Percentiles rank a stretch among this genome's conserved stretches.
Conservation (phyloP, 2,888 invertebrate species). For the Cetonia aurata region DNA sequence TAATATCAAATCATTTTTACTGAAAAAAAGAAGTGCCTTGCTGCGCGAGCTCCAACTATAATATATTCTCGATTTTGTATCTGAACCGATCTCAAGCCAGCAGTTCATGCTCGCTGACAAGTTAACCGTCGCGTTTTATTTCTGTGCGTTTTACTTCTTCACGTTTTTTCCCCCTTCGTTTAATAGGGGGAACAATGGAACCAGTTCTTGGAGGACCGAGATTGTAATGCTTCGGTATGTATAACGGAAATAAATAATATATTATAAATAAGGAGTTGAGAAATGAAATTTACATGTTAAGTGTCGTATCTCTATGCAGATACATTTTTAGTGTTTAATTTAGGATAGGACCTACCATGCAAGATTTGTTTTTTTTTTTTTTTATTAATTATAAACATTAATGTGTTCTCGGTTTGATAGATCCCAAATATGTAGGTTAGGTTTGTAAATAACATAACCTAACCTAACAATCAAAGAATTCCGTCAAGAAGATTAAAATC, state of each 20-base stretch:
- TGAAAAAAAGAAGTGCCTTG: neutral
- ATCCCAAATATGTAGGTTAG: no score
- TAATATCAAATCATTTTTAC: slow-evolving; percentile 1
- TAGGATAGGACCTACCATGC: neutral
- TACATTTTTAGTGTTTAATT: neutral
- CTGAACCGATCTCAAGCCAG: neutral
- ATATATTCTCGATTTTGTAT: neutral
- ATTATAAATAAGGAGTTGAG: neutral
- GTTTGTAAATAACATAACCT: no score
- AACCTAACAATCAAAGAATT: no score
- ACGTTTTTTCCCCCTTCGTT: no score
- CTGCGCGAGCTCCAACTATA: slow-evolving; percentile 13
- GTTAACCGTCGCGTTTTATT: neutral
- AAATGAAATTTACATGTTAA: neutral
- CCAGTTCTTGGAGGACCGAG: neutral
- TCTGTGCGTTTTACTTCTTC: neutral
- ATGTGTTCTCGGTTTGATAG: no score
- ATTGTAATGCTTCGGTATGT: neutral
- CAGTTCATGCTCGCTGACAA: neutral
- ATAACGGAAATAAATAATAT: slow-evolving; percentile 9
- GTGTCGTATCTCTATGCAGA: no score
- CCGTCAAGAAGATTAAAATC: no score
- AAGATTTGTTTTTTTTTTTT: no score
- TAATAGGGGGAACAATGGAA: slow-evolving; percentile 4
- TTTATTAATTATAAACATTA: neutral